phyloP scores from a whole-genome alignment of 2,797 vertebrate genomes.

The Huso huso region DNA sequence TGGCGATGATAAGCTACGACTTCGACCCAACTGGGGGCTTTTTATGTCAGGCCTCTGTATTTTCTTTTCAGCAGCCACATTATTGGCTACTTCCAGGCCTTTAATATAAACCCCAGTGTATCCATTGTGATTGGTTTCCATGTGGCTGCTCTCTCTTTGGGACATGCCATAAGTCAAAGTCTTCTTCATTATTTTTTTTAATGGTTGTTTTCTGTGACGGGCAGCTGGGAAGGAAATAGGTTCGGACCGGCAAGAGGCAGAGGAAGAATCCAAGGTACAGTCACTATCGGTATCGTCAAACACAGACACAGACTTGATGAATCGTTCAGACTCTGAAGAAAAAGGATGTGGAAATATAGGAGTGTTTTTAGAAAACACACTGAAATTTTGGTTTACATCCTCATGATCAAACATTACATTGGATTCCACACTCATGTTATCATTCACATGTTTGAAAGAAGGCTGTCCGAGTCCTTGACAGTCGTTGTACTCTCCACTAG shows the following conservation, averaged over 20 bases:
- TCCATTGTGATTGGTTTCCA: slow-evolving; percentile 49
- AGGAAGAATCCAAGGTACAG: slow-evolving; percentile 57
- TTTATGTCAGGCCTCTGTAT: slow-evolving; percentile 46
- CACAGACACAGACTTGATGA: slow-evolving; percentile 39
- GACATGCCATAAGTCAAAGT: slow-evolving; percentile 57
- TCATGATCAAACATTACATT: slow-evolving; percentile 31
- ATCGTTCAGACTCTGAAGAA: slow-evolving; percentile 36
- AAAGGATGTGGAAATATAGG: slow-evolving; percentile 33
- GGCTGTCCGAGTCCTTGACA: not conserved
- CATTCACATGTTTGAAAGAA: not conserved
- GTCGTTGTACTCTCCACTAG: no score
- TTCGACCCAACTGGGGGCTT: slow-evolving; percentile 53
- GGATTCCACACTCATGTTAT: slow-evolving; percentile 4
- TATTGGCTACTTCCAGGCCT: slow-evolving; percentile 70
- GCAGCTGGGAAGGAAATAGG: slow-evolving; percentile 45
- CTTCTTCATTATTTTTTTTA: slow-evolving; percentile 80
- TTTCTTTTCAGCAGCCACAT: slow-evolving; percentile 57
- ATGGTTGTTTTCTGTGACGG: slow-evolving; percentile 61
- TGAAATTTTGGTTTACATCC: slow-evolving; percentile 33
- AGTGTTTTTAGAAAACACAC: slow-evolving; percentile 40
- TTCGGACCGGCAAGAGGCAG: slow-evolving; percentile 56
- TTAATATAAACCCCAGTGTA: slow-evolving; percentile 69
- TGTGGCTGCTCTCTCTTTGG: slow-evolving; percentile 34
- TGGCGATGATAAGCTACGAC: slow-evolving; percentile 64
- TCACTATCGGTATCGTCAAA: slow-evolving; percentile 66